phyloP scores from a whole-genome alignment of 2,888 invertebrate species.

The Dynastes grantii region DNA sequence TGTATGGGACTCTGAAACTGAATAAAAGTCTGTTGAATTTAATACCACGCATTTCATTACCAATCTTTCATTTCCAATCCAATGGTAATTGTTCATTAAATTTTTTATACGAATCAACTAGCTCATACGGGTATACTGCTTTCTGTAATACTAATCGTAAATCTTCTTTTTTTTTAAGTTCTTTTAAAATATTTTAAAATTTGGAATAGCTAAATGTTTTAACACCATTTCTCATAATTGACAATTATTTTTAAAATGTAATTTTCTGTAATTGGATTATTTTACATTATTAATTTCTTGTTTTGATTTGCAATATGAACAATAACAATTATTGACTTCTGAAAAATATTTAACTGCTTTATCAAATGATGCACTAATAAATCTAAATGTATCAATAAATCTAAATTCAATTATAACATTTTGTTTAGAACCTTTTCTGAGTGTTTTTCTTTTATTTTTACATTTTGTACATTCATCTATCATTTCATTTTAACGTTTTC shows the following conservation, averaged over 20 bases:
- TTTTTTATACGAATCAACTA: too few species aligned
- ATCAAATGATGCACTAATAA: background rate
- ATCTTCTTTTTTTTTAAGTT: background rate
- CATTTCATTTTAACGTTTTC: background rate
- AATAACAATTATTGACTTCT: background rate
- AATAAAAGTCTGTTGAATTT: too few species aligned
- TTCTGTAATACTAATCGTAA: background rate
- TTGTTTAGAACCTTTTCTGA: background rate
- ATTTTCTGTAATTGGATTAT: background rate
- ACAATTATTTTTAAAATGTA: background rate
- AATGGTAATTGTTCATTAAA: too few species aligned
- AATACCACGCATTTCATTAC: too few species aligned
- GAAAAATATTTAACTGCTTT: background rate
- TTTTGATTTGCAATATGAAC: background rate
- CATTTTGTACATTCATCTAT: background rate
- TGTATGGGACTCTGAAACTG: too few species aligned
- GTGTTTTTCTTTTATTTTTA: background rate
- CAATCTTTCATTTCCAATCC: too few species aligned
- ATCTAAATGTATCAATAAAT: constrained; percentile 3
- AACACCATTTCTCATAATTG: too few species aligned
- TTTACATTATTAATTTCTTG: background rate
- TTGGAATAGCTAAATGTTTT: background rate
- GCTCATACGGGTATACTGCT: background rate
- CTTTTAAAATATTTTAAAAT: constrained; percentile 1
- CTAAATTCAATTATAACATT: constrained; percentile 10